Evolutionary conservation across 2,888 invertebrate genomes (phyloP).

Genomic region (Brenthis daphne): DNA sequence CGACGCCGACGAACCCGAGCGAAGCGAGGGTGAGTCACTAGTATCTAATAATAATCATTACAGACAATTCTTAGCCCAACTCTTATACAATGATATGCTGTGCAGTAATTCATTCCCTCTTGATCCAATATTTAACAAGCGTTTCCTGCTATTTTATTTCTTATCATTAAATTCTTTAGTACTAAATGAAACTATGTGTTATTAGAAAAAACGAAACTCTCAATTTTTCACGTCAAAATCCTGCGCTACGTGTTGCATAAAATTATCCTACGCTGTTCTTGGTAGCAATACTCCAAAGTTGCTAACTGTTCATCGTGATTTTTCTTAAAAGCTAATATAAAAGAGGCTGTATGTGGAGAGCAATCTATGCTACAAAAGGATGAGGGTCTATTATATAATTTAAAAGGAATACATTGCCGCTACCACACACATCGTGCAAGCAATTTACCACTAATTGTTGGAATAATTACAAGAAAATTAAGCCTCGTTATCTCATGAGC

Average conservation of each 20-base stretch:
- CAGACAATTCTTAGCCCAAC: too few species aligned
- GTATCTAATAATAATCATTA: too few species aligned
- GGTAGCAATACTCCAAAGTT: not conserved
- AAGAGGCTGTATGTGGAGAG: not conserved
- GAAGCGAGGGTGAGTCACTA: too few species aligned
- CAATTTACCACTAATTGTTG: slow-evolving; percentile 56
- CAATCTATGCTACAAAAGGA: not conserved
- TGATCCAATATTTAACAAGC: not conserved
- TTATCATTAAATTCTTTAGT: slow-evolving; percentile 7
- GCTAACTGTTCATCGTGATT: slow-evolving; percentile 8
- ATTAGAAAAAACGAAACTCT: slow-evolving; percentile 7
- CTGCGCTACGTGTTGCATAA: slow-evolving; percentile 26
- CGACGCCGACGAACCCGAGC: too few species aligned
- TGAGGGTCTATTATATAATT: not conserved
- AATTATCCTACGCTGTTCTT: slow-evolving; percentile 7
- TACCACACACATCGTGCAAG: slow-evolving; percentile 56
- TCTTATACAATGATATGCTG: too few species aligned
- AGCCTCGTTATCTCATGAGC: slow-evolving; percentile 39
- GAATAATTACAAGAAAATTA: slow-evolving; percentile 45
- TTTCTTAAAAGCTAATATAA: not conserved
- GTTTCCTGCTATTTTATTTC: slow-evolving; percentile 11
- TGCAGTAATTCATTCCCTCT: not conserved
- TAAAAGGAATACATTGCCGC: slow-evolving; percentile 1
- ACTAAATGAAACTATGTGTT: slow-evolving; percentile 5
- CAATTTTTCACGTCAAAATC: slow-evolving; percentile 33